Conservation (phyloP, 2,797 vertebrate species). For the Gadopsis marmoratus region DNA sequence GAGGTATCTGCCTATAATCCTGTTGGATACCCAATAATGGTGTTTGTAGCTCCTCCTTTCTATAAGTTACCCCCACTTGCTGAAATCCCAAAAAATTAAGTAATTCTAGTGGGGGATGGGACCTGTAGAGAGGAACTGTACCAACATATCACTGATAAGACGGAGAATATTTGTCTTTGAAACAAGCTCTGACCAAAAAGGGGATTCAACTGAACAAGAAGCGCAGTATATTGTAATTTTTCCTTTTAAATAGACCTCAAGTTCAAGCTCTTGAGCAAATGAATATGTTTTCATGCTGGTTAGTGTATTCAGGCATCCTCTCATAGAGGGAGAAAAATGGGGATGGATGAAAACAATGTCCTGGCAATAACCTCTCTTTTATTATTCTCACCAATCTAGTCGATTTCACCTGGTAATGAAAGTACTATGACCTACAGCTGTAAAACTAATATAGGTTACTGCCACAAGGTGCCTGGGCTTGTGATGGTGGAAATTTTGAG, state of each 20-base stretch:
- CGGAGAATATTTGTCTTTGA: slow-evolving; percentile 14
- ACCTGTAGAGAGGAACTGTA: not conserved
- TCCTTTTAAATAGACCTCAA: not conserved
- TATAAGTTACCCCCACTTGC: not conserved
- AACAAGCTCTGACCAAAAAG: slow-evolving; percentile 34
- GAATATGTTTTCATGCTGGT: slow-evolving; percentile 1
- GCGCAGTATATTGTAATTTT: slow-evolving; percentile 1
- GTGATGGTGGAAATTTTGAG: slow-evolving; percentile 51
- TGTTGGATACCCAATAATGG: not conserved
- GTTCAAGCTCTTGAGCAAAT: not conserved
- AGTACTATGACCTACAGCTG: slow-evolving; percentile 38
- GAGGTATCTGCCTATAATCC: slow-evolving; percentile 7
- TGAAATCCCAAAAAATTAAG: slow-evolving; percentile 16
- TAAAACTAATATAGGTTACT: slow-evolving; percentile 43
- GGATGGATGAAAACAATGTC: slow-evolving; percentile 10
- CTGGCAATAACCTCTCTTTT: not conserved
- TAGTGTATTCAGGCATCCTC: not conserved
- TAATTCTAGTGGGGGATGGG: not conserved
- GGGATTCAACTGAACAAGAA: slow-evolving; percentile 20
- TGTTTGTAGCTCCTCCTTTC: slow-evolving; percentile 1
- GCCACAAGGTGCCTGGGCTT: slow-evolving; percentile 14
- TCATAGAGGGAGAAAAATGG: not conserved
- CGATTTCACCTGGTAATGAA: slow-evolving; percentile 17
- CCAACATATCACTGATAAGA: slow-evolving; percentile 11
- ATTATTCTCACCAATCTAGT: slow-evolving; percentile 19